Evolutionary conservation across 2,888 invertebrate genomes (phyloP).

Genomic region (Trimorus sp.): DNA sequence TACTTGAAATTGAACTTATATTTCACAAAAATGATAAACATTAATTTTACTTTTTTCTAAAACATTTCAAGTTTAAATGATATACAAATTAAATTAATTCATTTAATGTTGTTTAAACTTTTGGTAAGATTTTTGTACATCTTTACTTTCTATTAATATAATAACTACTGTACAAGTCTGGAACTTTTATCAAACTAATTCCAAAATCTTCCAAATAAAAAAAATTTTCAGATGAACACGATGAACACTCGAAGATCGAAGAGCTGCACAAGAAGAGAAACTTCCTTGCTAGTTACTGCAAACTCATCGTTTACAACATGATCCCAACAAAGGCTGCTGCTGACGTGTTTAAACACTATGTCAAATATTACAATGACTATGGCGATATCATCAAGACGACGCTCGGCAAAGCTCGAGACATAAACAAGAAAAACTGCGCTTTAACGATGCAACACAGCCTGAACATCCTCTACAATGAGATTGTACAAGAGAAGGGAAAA

Average conservation of each 20-base stretch:
- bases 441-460: slow-evolving; percentile 96
- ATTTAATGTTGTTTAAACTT: no score
- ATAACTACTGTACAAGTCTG: no score
- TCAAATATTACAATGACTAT: slow-evolving; percentile 99
- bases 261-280: slow-evolving; percentile 97
- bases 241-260: slow-evolving; percentile 97
- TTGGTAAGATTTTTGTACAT: no score
- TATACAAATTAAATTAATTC: slow-evolving; percentile 42
- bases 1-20: no score
- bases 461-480: slow-evolving; percentile 92
- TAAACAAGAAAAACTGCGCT: slow-evolving; percentile 98
- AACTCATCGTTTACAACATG: slow-evolving; percentile 98
- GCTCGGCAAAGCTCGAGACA: slow-evolving; percentile 97
- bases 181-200: no score
- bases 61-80: no score
- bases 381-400: slow-evolving; percentile 99
- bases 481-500: slow-evolving; percentile 81
- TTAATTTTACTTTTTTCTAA: no score
- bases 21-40: no score
- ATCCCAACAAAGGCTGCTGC: slow-evolving; percentile 95
- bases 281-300: slow-evolving; percentile 98
- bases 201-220: no score
- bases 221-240: slow-evolving; percentile 90
- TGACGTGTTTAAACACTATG: slow-evolving; percentile 98
- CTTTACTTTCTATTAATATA: no score